Evolutionary conservation across 2,888 invertebrate genomes (phyloP).

Genomic region (Hypomecis punctinalis): DNA sequence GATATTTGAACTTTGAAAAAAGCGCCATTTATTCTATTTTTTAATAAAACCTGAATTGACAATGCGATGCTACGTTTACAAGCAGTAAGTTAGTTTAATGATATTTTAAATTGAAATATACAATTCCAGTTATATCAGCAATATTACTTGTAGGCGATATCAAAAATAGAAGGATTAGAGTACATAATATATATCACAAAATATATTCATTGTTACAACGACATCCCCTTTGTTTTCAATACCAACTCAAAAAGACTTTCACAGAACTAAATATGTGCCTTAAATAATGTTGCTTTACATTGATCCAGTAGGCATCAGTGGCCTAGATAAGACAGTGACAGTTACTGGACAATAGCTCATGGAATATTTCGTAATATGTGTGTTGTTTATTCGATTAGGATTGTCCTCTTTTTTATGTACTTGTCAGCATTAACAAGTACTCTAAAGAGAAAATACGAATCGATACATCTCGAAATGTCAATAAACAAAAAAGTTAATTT

Average conservation of each 20-base stretch:
- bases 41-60: slow-evolving; percentile 49
- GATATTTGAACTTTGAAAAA: slow-evolving; percentile 34
- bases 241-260: slow-evolving; percentile 53
- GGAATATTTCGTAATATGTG: background rate
- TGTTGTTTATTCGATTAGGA: no score
- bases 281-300: slow-evolving; percentile 17
- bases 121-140: slow-evolving; percentile 76
- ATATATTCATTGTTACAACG: slow-evolving; percentile 82
- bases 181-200: slow-evolving; percentile 80
- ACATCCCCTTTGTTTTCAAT: slow-evolving; percentile 75
- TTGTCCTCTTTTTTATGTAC: background rate
- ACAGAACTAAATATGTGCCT: slow-evolving; percentile 4
- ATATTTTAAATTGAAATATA: slow-evolving; percentile 62
- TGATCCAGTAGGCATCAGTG: slow-evolving; percentile 22
- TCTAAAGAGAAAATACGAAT: background rate
- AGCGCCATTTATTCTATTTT: slow-evolving; percentile 29
- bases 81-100: slow-evolving; percentile 50
- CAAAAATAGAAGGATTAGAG: slow-evolving; percentile 84
- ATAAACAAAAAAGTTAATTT: background rate
- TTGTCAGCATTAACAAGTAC: background rate
- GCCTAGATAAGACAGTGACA: slow-evolving; percentile 1
- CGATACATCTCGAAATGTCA: background rate
- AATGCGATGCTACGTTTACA: slow-evolving; percentile 53
- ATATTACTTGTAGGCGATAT: slow-evolving; percentile 80
- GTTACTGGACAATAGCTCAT: background rate